Base-by-base conservation (phyloP, 1,140 invertebrate genomes). In the Ctenoplectra terminalis region DNA sequence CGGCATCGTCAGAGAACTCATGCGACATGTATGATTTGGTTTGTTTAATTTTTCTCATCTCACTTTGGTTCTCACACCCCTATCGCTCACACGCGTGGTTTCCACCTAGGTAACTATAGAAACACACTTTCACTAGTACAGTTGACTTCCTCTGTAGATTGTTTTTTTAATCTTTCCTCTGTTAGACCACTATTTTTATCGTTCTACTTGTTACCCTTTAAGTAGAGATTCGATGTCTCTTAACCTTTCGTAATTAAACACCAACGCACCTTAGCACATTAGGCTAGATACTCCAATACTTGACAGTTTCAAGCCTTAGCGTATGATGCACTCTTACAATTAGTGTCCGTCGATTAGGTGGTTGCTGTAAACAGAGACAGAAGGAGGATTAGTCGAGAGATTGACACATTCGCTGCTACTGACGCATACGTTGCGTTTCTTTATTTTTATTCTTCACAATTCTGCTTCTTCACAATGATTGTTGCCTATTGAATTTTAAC, bases 1-100 rank as follows among this genome's bases (percentile, higher is more conserved):
- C 93, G 97, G 97, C 75, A 97, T 98, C 94, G 97, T 98, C 56
- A 92, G 95, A 77, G 96, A 98, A 92, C 95, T 98, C 58, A 96
- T 97, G 90, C 95, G 96, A 91, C 95, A 96, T 94, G 96, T 96
- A 95, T 90, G 94, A 90, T 91, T 92, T 92, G 89, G 89, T 92
- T 92, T 91, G 90, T 91, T 92, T 89, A 86, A 89, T 91, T 90
- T 64, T 67, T 87, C 71, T 83, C 54, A 78, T 76, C 31, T 82
- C 64, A 82, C 73, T 9, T 78, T 66, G 29, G 17, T 50, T 29
- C 79, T 15, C 31, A 48, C 66, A 31, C 20, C 34, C 50, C 9
- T 37, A 3, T 46, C 34, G 20, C 56, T 17, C 64, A 77, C 34
- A 23, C 60, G 15, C 74, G 48, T 34, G 7, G 15, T 56, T 20